Base-by-base conservation (phyloP, 1,140 invertebrate species). In the Tetramorium parvispinum region DNA sequence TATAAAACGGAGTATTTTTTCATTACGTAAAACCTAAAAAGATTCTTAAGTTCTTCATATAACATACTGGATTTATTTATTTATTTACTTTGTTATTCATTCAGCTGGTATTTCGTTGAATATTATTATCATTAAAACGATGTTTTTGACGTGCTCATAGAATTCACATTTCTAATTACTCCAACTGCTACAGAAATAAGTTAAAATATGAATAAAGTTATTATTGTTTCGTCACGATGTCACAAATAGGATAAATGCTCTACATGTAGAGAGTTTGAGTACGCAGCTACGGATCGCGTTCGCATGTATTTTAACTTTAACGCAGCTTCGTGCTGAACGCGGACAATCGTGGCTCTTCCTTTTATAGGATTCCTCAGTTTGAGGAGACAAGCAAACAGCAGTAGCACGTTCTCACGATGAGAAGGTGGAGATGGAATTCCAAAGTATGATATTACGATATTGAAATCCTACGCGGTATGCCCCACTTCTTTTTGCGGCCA, bases 391-490 rank as follows among this genome's bases (percentile, higher is more conserved):
- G 46, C 46, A 81, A 81, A 81, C 16, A 55, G 32, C 49, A 68
- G 2, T 40, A 21, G n/a, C 46, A 55, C 49, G 21, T 55, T 68
- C 46, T 16, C 49, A 21, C 8, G n/a, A 66, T n/a, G 32, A 79
- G 51, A 66, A 16, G 18, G 32, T 7, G 13, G 37, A 81, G 32
- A 21, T 70, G 32, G 21, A 81, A 81, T 81, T 55, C 21, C 21
- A 18, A 81, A 81, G 63, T n/a, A 43, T 1, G 49, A 81, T 81
- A 81, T 81, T 68, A 43, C 5, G 49, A 81, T 81, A 81, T 81
- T 68, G 68, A 57, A 81, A 55, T 68, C 63, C 27, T 37, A 78
- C 65, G 11, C 24, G 37, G 27, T 21, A 4, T 21, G 49, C 37
- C 32, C 32, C 32, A 81, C 49, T 68, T 81, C 71, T 43, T 68